phyloP scores from a whole-genome alignment of 2,113 vertebrate species.

The Myrmecophaga tridactyla region DNA sequence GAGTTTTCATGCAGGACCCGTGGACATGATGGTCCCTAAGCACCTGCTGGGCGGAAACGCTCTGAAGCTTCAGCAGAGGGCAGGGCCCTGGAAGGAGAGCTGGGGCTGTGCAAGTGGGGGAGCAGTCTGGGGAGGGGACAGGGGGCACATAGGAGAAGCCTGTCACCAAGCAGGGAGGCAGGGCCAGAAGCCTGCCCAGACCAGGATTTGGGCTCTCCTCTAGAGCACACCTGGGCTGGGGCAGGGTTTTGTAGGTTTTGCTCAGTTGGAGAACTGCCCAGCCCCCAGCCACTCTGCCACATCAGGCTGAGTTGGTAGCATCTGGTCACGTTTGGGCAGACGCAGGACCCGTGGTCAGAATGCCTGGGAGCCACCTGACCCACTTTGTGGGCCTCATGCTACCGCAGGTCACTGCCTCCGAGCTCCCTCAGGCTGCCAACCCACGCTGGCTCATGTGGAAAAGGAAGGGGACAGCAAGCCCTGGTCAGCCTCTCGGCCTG shows the following conservation, averaged over 20 bases:
- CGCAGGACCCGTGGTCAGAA: accelerated
- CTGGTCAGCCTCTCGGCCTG: neutral
- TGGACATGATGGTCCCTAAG: neutral
- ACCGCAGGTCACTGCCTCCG: accelerated
- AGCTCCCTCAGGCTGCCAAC: neutral
- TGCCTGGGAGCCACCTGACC: neutral
- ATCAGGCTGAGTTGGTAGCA: neutral
- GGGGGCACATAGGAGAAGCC: neutral
- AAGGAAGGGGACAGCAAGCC: neutral
- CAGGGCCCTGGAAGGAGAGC: neutral
- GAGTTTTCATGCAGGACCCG: neutral
- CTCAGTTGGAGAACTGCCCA: neutral
- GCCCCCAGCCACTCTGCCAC: accelerated
- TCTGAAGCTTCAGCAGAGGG: neutral
- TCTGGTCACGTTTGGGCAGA: neutral
- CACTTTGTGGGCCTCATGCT: too few species aligned
- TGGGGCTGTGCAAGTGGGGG: neutral
- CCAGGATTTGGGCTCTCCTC: neutral
- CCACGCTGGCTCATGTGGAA: neutral
- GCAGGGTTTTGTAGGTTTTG: accelerated
- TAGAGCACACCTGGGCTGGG: accelerated
- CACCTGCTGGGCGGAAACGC: neutral
- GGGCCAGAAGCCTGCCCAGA: neutral
- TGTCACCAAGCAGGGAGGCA: too few species aligned
- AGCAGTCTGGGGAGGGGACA: neutral